Conservation (phyloP, 1,140 invertebrate species). For the Adelges cooleyi region DNA sequence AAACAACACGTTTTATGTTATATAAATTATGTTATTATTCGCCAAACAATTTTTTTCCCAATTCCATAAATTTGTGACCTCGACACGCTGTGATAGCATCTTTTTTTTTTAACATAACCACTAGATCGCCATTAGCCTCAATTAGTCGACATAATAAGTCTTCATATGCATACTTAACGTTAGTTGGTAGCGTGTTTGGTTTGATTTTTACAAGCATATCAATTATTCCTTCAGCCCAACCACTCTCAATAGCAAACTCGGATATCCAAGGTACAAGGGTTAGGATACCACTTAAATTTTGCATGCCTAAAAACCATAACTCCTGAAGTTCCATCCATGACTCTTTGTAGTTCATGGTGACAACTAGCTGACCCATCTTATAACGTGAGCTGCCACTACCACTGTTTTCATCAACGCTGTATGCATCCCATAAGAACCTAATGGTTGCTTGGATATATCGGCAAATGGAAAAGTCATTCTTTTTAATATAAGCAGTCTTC, state of each 20-base stretch:
- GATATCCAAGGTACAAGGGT: constrained; percentile 74
- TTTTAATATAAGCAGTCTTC: constrained; percentile 64
- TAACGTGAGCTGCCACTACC: constrained; percentile 54
- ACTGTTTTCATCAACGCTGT: constrained; percentile 67
- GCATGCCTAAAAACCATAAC: constrained; percentile 87
- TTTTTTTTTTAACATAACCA: constrained; percentile 65
- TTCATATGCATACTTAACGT: constrained; percentile 78
- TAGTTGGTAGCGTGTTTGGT: constrained; percentile 63
- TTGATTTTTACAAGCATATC: constrained; percentile 67
- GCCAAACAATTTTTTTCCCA: constrained; percentile 71
- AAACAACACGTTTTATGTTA: neutral
- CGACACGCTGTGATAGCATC: constrained; percentile 70
- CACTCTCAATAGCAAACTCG: constrained; percentile 79
- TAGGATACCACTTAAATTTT: constrained; percentile 71
- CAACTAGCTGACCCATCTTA: constrained; percentile 45
- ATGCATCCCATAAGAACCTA: constrained; percentile 83
- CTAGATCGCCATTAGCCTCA: constrained; percentile 61
- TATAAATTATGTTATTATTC: constrained; percentile 34
- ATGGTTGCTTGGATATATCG: constrained; percentile 78
- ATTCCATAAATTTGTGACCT: constrained; percentile 75
- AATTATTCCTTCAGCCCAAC: constrained; percentile 80
- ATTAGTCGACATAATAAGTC: constrained; percentile 75
- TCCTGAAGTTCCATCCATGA: constrained; percentile 80
- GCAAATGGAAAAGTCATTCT: constrained; percentile 76
- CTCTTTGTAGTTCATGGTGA: constrained; percentile 73